Evolutionary conservation across 2,797 vertebrate genomes (phyloP).

Genomic region (Cheirogaleus major): DNA sequence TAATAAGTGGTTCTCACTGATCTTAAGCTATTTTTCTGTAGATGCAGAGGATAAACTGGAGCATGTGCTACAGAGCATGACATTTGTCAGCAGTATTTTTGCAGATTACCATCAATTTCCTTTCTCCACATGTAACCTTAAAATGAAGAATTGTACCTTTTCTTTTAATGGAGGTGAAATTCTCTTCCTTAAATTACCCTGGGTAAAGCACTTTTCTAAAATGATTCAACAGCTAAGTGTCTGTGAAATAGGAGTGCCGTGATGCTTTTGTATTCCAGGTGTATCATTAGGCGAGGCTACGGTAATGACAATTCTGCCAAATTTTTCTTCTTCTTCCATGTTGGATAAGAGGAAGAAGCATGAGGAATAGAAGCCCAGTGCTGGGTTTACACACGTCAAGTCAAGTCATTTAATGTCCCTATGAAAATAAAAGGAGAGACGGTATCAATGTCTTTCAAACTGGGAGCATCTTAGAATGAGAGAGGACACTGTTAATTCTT

Average conservation of each 20-base stretch:
- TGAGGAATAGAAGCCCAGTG: not conserved
- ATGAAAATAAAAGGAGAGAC: not conserved
- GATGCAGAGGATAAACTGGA: not conserved
- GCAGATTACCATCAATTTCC: slow-evolving; percentile 30
- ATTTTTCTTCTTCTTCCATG: not conserved
- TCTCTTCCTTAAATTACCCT: slow-evolving; percentile 8
- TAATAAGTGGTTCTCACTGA: not conserved
- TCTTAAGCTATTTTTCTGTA: not conserved
- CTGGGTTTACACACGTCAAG: not conserved
- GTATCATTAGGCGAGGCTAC: not conserved
- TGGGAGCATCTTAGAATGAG: not conserved
- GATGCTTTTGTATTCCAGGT: not conserved
- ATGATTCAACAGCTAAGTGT: not conserved
- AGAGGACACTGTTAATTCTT: not conserved
- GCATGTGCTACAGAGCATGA: not conserved
- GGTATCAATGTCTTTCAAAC: not conserved
- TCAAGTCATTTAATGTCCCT: not conserved
- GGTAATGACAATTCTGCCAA: not conserved
- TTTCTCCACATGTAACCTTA: slow-evolving; percentile 21
- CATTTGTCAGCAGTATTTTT: slow-evolving; percentile 2
- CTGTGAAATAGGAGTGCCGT: not conserved
- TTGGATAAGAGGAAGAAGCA: not conserved
- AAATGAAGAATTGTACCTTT: slow-evolving; percentile 49
- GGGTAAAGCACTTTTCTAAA: slow-evolving; percentile 32
- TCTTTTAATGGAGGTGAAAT: slow-evolving; percentile 13